Evolutionary conservation across 2,113 vertebrate genomes (phyloP).

Genomic region (Tetrax tetrax): DNA sequence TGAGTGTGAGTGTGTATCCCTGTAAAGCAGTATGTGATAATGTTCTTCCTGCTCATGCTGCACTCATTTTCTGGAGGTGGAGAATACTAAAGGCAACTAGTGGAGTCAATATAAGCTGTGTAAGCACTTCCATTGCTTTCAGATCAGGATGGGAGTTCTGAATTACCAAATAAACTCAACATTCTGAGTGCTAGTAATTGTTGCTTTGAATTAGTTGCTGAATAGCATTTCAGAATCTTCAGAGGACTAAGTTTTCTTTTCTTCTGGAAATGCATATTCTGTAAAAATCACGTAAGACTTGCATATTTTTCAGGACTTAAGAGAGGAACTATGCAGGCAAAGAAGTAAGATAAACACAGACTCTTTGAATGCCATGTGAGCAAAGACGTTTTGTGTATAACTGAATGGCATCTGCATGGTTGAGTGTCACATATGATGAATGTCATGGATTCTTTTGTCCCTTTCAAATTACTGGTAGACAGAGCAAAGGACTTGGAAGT

Average conservation of each 20-base stretch:
- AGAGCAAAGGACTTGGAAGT: neutral
- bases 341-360: neutral
- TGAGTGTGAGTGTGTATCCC: neutral
- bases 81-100: neutral
- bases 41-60: neutral
- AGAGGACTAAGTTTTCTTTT: neutral
- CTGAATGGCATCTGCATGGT: neutral
- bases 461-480: neutral
- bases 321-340: neutral
- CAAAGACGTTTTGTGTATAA: neutral
- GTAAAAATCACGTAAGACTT: neutral
- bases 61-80: neutral
- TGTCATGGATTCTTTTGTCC: constrained; percentile 29
- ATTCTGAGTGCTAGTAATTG: neutral
- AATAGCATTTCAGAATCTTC: neutral
- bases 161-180: neutral
- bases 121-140: neutral
- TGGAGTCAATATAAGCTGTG: neutral
- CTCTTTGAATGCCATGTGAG: neutral
- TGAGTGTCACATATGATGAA: constrained; percentile 31
- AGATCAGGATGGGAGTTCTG: neutral
- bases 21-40: neutral
- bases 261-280: neutral
- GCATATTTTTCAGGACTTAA: neutral
- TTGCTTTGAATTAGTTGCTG: neutral